Conservation (phyloP, 2,888 invertebrate genomes). For the Schizaphis graminum region DNA sequence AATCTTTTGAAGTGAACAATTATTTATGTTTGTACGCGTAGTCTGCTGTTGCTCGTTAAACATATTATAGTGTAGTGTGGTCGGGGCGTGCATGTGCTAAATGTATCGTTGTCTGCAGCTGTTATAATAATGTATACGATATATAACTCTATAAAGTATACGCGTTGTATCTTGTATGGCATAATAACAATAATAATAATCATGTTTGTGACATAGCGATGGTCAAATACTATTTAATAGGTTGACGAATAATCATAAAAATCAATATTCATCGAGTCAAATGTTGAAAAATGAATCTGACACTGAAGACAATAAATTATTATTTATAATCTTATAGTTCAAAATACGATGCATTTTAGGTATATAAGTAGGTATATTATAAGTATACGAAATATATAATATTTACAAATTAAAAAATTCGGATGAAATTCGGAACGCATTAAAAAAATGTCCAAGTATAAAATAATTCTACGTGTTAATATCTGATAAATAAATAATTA, state of each 20-base stretch:
- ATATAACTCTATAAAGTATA: neutral
- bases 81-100: neutral
- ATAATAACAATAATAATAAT: neutral
- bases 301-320: neutral
- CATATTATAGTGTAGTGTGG: neutral
- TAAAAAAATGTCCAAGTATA: neutral
- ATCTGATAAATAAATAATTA: neutral
- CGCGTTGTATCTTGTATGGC: neutral
- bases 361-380: too few species aligned
- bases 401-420: neutral
- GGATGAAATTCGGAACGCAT: neutral
- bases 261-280: neutral
- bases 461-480: neutral
- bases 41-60: neutral
- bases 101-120: neutral
- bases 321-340: neutral
- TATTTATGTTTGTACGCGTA: constrained; percentile 2
- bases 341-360: neutral
- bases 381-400: neutral
- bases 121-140: neutral
- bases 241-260: neutral
- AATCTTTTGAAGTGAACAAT: constrained; percentile 28
- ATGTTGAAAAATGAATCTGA: neutral
- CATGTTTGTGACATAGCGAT: neutral
- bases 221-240: neutral